Evolutionary conservation across 2,888 invertebrate genomes (phyloP), one percentile per base, ranked within the genome.

Genomic region (Sphaerophoria taeniata): DNA sequence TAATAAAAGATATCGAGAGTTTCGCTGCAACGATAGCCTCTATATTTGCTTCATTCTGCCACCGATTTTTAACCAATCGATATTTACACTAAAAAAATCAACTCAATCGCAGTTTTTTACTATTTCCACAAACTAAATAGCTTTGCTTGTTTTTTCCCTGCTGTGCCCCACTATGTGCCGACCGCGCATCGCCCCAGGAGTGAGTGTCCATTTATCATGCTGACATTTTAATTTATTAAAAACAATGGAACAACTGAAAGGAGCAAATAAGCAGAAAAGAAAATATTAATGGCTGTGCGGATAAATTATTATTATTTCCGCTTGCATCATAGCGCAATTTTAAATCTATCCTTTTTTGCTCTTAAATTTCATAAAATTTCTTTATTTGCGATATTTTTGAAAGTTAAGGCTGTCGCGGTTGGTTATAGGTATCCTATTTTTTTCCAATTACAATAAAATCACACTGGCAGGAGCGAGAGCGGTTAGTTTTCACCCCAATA

Each of bases 191-290:
- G 36, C 39, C 45, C 31, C 34, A 60, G 33, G 4, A 72, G 31
- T 55, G 87, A 89, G 89, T 90, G 89, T 89, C 89, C 91, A 91
- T 90, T 90, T 90, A 91, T 90, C 91, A 90, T 89, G 88, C 89
- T 90, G 90, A 91, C 91, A 90, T 90, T 90, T 90, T 91, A 90
- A 90, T 90, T 91, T 91, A 91, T 91, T 91, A 90, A 91, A 91
- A 90, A 85, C 85, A 85, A 85, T 85, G 81, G 72, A 73, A 76
- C 80, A 70, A 85, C 51, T 72, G 61, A 76, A 72, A 49, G 56
- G 61, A 49, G 72, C 34, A 67, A 80, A 61, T 71, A 67, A 51
- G 34, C 16, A 33, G 49, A 47, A 56, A 56, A 39, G 34, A 45
- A 58, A 53, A 45, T 56, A 83, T 56, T 70, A 70, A 77, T 55